Base-by-base conservation (phyloP, 2,113 vertebrate genomes). In the Odontophorus gujanensis region DNA sequence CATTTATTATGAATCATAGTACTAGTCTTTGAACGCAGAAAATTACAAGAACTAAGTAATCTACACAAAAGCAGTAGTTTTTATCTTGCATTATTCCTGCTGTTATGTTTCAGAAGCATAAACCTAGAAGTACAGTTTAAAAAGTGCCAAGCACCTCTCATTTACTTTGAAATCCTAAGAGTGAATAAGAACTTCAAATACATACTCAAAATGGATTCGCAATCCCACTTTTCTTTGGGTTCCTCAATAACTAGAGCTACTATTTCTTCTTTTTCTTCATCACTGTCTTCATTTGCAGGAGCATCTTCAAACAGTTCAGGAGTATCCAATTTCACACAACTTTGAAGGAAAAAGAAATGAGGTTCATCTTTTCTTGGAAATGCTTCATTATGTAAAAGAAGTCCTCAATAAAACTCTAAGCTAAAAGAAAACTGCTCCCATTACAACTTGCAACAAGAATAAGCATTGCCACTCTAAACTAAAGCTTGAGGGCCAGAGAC, bases 141-240 rank as follows among this genome's bases (percentile, higher is more conserved):
- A 25, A 51, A 68, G 16, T 62, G 68, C 48, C 30, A 65, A 91
- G 45, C 12, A 57, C 13, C 14, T 18, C 45, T 26, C 3, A 47
- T 28, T 65, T 72, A 76, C 36, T 79, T 28, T 17, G 25, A 91
- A 81, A 91, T 85, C 19, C 30, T 34, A 85, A 11, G 11, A 58
- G 67, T 21, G 51, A 72, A 53, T 14, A 89, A 75, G 13, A 93
- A 78, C 13, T 81, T 17, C 12, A 84, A 88, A 89, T 30, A 98
- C 99, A 99, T 95, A 99, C 99, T 99, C 96, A 99, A 98, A 94
- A 99, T 99, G 59, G 99, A 99, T 94, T 99, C 99, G 57, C 99
- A 99, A 95, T 99, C 99, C 99, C 99, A 99, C 92, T 99, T 99
- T 92, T 99, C 99, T 32, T 97, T 97, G 20, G 97, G 91, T 83